These are phyloP conservation scores for Pycnonotus jocosus DNA, from an alignment of 2,113 vertebrate genomes.

Conservation along the genomic window DNA sequence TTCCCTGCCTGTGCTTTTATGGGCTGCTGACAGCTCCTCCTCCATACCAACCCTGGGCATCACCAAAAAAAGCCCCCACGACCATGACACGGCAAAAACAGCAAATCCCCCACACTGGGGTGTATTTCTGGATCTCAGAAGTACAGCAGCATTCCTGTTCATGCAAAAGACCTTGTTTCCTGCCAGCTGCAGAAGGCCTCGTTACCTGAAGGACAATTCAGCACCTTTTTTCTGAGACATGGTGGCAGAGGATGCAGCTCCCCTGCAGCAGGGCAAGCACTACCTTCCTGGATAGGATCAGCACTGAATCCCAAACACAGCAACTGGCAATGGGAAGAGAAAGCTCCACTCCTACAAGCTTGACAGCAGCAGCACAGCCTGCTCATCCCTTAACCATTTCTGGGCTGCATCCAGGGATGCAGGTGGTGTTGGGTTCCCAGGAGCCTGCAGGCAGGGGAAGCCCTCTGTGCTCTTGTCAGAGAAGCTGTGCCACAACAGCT, in stretches of 20 bases:
- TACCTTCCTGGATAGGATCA: fast-evolving
- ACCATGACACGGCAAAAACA: background rate
- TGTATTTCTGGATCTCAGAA: background rate
- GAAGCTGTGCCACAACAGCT: background rate
- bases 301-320: background rate
- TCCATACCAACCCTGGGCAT: background rate
- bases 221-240: background rate
- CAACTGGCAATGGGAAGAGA: background rate
- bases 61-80: background rate
- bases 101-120: background rate
- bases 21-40: background rate
- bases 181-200: background rate
- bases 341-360: background rate
- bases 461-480: background rate
- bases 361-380: background rate
- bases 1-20: background rate
- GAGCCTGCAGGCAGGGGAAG: background rate
- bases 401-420: background rate
- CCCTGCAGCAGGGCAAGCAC: background rate
- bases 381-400: background rate
- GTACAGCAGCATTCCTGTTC: background rate
- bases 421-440: fast-evolving
- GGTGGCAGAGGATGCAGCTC: background rate
- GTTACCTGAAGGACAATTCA: background rate
- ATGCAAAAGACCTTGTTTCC: background rate